Percentiles rank a stretch among this genome's conserved stretches.
Conservation (phyloP, 2,888 invertebrate genomes). For the Anticlea derivata region DNA sequence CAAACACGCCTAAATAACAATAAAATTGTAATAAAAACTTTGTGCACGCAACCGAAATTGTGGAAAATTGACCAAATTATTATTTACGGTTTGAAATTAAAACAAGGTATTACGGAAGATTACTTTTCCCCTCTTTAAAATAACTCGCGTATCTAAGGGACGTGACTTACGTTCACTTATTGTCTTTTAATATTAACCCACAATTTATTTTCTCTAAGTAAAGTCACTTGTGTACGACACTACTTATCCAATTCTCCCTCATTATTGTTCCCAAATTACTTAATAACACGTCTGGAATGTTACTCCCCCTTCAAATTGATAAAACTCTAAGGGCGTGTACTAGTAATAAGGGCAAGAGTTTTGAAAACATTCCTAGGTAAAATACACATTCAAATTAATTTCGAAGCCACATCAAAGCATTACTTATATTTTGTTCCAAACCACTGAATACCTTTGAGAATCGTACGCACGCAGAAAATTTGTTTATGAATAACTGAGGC, state of each 20-base stretch:
- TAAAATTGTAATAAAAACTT: constrained; percentile 84
- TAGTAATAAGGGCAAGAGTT: neutral
- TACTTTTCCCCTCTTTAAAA: constrained; percentile 71
- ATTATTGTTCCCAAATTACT: constrained; percentile 26
- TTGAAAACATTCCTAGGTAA: neutral
- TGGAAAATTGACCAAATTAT: constrained; percentile 83
- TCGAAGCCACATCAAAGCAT: constrained; percentile 16
- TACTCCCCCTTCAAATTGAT: constrained; percentile 8
- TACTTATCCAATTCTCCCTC: constrained; percentile 32
- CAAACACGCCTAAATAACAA: constrained; percentile 84
- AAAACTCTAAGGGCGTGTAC: constrained; percentile 15
- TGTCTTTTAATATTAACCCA: constrained; percentile 35
- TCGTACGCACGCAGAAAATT: constrained; percentile 8
- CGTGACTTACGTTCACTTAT: constrained; percentile 45
- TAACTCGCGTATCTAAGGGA: constrained; percentile 54
- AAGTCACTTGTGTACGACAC: constrained; percentile 17
- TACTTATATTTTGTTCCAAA: constrained; percentile 9
- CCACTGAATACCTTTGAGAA: constrained; percentile 13
- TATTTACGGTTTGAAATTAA: constrained; percentile 81
- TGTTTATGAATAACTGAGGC: neutral
- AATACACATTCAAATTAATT: constrained; percentile 8
- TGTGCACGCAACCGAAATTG: constrained; percentile 81
- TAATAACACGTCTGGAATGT: constrained; percentile 21
- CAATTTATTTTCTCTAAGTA: constrained; percentile 26
- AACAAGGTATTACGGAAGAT: constrained; percentile 74